Evolutionary conservation across 2,888 invertebrate genomes (phyloP), one percentile per base, ranked within the genome.

Genomic region (Drosophila prostipennis): DNA sequence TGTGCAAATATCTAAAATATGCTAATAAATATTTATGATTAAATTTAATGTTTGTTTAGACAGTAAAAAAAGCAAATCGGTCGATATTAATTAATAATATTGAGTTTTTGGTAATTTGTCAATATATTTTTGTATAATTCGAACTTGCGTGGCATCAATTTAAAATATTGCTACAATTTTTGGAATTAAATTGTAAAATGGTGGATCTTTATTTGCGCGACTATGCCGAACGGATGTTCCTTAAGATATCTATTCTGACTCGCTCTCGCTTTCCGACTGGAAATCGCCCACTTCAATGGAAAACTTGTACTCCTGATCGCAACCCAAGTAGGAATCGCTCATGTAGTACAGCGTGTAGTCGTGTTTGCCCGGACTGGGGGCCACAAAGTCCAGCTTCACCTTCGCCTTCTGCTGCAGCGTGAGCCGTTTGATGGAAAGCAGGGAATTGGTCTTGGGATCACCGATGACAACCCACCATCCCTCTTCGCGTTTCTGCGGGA

Each of bases 391-490:
- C 43, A 92, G 74, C 65, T 92, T 95, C 0, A 95, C 96, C 89
- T 96, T 96, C 0, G 99, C 98, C 86, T 95, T 97, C 89, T 98
- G 97, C 73, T 98, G 98, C 13, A 99, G 93, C 0, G 98, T 98
- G 29, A 99, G 94, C 39, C 99, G 94, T 92, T 99, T 99, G 91
- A 99, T 99, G 10, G 99, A 99, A 7, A 99, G 94, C 46, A 99
- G 93, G 0, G 98, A 97, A 93, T 99, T 99, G 34, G 94, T 94
- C 90, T 97, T 97, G 0, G 98, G 97, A 90, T 99, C 99, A 0
- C 99, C 99, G 78, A 99, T 97, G 10, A 99, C 99, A 40, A 99
- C 97, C 99, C 99, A 99, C 97, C 97, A 97, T 54, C 97, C 97
- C 91, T 97, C 97, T 90, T 97, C 97, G 55, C 97, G 95, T 94